Conservation (phyloP, 1,140 invertebrate genomes). For the Penaeus indicus region DNA sequence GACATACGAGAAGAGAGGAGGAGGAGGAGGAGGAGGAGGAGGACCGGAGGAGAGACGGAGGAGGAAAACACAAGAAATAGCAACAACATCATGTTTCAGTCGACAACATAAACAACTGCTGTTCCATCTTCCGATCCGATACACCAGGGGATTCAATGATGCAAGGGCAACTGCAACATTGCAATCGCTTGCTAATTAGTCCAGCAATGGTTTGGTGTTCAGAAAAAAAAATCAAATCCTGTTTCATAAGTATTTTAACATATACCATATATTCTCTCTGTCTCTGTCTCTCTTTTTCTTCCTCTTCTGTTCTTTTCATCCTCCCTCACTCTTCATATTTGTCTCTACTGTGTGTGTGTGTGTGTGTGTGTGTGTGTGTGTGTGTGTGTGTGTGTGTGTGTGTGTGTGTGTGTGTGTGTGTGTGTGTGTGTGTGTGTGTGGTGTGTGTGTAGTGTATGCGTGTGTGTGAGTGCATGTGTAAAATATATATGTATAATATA, state of each 20-base stretch:
- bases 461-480: not conserved
- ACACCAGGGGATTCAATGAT: too few relatives aligned
- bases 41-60: slow-evolving; percentile 4
- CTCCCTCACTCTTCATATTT: not conserved
- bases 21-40: not conserved
- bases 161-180: too few relatives aligned
- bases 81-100: not conserved
- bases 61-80: not conserved
- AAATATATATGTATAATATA: not conserved
- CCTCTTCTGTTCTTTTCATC: too few relatives aligned
- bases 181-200: too few relatives aligned
- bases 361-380: not conserved
- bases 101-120: too few relatives aligned
- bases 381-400: not conserved
- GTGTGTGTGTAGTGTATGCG: not conserved
- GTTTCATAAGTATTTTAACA: too few relatives aligned
- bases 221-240: too few relatives aligned
- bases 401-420: not conserved
- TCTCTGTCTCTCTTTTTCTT: too few relatives aligned
- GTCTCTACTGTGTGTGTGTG: not conserved
- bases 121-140: too few relatives aligned
- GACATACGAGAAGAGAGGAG: too few relatives aligned
- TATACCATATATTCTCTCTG: too few relatives aligned
- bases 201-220: too few relatives aligned
- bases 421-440: not conserved